A percentile compares a stretch with the other conserved stretches of the same genome.
Evolutionary conservation across 1,140 invertebrate species (phyloP).

Genomic region (Heliconius eleuchia): DNA sequence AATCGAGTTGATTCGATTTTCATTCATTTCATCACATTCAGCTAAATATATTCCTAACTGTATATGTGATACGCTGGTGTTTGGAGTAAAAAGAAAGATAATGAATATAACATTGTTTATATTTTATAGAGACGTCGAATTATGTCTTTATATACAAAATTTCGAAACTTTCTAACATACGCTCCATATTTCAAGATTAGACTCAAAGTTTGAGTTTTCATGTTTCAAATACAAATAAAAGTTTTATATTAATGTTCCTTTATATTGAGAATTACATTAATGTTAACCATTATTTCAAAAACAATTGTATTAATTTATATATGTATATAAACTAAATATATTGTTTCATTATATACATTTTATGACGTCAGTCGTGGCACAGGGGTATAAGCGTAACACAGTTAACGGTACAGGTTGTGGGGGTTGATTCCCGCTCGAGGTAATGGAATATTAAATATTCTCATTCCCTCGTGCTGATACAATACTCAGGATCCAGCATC

Average conservation of each 20-base stretch:
- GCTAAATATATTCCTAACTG: background rate
- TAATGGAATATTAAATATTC: too few relatives aligned
- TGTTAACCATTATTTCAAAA: background rate
- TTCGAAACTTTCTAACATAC: background rate
- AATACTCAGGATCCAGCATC: too few relatives aligned
- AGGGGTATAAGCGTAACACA: too few relatives aligned
- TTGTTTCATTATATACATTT: too few relatives aligned
- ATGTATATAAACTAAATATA: too few relatives aligned
- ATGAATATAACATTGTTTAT: background rate
- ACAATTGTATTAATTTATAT: background rate
- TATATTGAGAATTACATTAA: background rate
- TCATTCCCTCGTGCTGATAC: too few relatives aligned
- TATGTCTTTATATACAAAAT: background rate
- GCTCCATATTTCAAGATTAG: background rate
- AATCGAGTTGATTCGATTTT: too few relatives aligned
- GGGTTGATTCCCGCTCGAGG: too few relatives aligned
- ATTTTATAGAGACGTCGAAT: background rate
- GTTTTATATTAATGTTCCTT: conserved; percentile 4
- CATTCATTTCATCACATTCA: too few relatives aligned
- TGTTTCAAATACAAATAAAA: background rate
- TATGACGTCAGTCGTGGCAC: too few relatives aligned
- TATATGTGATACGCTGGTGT: too few relatives aligned
- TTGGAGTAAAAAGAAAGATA: background rate
- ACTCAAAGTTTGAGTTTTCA: background rate
- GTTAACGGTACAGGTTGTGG: too few relatives aligned